Conservation (phyloP, 2,888 invertebrate genomes). For the Eupithecia vulgata region DNA sequence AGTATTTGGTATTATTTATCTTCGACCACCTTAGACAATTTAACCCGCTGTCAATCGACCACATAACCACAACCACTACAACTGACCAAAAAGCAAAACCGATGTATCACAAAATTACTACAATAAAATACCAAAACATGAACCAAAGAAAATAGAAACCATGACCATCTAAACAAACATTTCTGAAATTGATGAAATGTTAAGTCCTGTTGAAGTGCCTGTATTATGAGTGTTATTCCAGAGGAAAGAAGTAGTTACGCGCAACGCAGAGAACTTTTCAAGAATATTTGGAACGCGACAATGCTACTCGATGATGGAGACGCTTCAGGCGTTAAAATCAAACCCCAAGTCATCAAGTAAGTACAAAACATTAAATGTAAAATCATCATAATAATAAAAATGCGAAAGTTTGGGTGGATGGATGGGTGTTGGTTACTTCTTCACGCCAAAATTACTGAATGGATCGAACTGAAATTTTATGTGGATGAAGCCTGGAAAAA, state of each 20-base stretch:
- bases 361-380: conserved; percentile 23
- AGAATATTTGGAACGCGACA: conserved; percentile 71
- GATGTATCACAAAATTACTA: neutral
- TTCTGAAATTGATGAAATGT: neutral
- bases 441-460: too few species aligned
- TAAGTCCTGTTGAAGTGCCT: neutral
- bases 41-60: too few species aligned
- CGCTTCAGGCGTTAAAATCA: conserved; percentile 52
- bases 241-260: conserved; percentile 58
- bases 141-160: neutral
- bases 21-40: neutral
- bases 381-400: too few species aligned
- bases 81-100: neutral
- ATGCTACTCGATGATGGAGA: conserved; percentile 62
- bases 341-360: conserved; percentile 75
- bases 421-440: too few species aligned
- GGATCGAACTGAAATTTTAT: too few species aligned
- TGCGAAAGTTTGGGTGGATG: too few species aligned
- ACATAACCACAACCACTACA: too few species aligned
- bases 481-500: too few species aligned
- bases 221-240: neutral
- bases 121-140: neutral
- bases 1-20: neutral
- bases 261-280: conserved; percentile 69
- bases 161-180: neutral